Percentiles rank a stretch among this genome's conserved stretches.
These are phyloP conservation scores for Plecturocebus donacophilus DNA, from an alignment of 2,113 vertebrate genomes.

Conservation along the genomic window DNA sequence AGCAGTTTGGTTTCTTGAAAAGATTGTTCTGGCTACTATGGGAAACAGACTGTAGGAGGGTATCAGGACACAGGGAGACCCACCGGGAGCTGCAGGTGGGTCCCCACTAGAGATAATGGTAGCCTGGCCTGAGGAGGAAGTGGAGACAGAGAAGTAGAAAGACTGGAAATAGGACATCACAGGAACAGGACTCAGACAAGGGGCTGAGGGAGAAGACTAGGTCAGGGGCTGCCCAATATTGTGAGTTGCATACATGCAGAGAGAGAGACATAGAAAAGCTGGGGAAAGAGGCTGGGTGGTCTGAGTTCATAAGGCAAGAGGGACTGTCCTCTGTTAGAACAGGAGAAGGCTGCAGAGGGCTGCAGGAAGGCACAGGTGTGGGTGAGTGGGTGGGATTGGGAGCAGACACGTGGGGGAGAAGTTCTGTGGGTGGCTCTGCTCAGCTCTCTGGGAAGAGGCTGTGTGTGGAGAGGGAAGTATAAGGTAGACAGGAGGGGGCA, in stretches of 20 bases:
- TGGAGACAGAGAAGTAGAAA: neutral
- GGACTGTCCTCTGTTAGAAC: neutral
- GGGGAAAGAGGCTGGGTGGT: neutral
- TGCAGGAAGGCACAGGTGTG: neutral
- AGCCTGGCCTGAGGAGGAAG: neutral
- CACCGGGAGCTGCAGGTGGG: neutral
- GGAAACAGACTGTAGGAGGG: neutral
- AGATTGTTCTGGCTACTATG: neutral
- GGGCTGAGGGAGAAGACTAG: neutral
- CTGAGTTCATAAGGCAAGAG: neutral
- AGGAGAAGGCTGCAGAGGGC: neutral
- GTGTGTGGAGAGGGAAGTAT: neutral
- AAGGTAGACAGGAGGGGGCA: neutral
- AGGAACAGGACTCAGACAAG: neutral
- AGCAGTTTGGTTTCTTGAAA: neutral
- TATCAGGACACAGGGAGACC: neutral
- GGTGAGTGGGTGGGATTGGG: neutral
- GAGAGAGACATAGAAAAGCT: neutral
- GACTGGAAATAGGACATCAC: neutral
- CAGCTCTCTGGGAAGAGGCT: neutral
- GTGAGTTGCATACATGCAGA: neutral
- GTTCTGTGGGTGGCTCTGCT: neutral
- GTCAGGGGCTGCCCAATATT: neutral
- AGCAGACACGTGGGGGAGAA: neutral
- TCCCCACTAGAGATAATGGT: neutral